Base-by-base conservation (phyloP, 2,113 vertebrate genomes). In the Lathamus discolor region DNA sequence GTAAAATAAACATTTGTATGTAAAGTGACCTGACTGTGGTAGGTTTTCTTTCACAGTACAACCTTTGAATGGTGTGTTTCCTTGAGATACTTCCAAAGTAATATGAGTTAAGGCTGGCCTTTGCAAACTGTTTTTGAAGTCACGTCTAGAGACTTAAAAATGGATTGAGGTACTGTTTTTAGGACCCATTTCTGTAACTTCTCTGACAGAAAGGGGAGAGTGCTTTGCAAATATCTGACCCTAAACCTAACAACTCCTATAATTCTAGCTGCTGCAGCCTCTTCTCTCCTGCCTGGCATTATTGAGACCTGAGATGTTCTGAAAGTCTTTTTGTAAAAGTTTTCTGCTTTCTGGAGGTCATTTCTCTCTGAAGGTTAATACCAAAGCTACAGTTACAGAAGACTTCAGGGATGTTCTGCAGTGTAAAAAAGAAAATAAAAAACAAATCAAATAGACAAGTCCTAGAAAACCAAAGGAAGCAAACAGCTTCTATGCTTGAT, bases 141-240 rank as follows among this genome's bases (percentile, higher is more conserved):
- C 57, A n/a, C 35, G 27, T 88, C 62, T 91, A 48, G 83, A 92
- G 41, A 33, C 54, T 69, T 94, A 59, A 93, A 78, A 95, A 62
- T 88, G 93, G 88, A 83, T 94, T 85, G 83, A 81, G 82, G 27
- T 29, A 61, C 29, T 76, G 24, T 83, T 79, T 92, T 77, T 68
- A 77, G 79, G 95, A 80, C 16, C 1, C 10, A 17, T 82, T 89
- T 91, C 49, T 90, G 20, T 89, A 70, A 67, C 10, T 91, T 61
- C 31, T 19, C 25, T 80, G 11, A 51, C 22, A 93, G n/a, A 80
- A 46, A 83, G 24, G 9, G 13, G 54, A 69, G 25, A 76, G 18
- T 0, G 0, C 39, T 76, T 79, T 80, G 43, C 28, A 55, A 52
- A 89, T 81, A 70, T 61, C 41, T 54, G 85, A 75, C 46, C 18